Percentiles rank a stretch among this genome's conserved stretches.
phyloP scores from a whole-genome alignment of 2,797 vertebrate species.

The Cyprinodon diabolis region DNA sequence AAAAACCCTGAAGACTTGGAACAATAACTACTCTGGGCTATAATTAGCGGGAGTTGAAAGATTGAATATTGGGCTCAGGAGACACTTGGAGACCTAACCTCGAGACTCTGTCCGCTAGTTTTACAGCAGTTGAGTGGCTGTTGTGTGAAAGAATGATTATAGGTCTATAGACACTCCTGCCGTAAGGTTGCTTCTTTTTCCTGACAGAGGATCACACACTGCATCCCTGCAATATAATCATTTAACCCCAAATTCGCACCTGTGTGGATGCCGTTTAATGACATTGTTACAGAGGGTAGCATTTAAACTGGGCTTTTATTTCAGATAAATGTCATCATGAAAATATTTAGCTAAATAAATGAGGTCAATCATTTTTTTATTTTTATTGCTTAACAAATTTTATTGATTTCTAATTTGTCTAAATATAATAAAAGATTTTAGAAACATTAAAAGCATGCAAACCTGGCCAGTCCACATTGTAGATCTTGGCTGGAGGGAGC shows the following conservation, averaged over 20 bases:
- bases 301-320: not conserved
- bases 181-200: slow-evolving; percentile 48
- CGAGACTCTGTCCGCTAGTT: slow-evolving; percentile 31
- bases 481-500: too few species aligned
- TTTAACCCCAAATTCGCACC: slow-evolving; percentile 29
- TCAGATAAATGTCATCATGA: not conserved
- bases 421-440: not conserved
- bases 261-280: slow-evolving; percentile 20
- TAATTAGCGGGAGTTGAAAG: slow-evolving; percentile 70
- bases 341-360: not conserved
- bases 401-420: not conserved
- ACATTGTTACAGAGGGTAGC: not conserved
- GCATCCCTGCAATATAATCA: slow-evolving; percentile 30
- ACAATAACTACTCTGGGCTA: slow-evolving; percentile 43
- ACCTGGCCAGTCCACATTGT: too few species aligned
- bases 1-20: slow-evolving; percentile 36
- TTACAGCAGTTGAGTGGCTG: slow-evolving; percentile 46
- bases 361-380: too few species aligned
- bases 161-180: slow-evolving; percentile 52
- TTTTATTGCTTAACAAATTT: too few species aligned
- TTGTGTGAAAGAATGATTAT: slow-evolving; percentile 64
- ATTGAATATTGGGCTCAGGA: slow-evolving; percentile 33
- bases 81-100: slow-evolving; percentile 51
- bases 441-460: not conserved
- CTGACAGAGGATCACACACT: slow-evolving; percentile 12